These are phyloP conservation scores for Limnephilus rhombicus DNA, from an alignment of 2,888 invertebrate genomes.

Conservation along the genomic window DNA sequence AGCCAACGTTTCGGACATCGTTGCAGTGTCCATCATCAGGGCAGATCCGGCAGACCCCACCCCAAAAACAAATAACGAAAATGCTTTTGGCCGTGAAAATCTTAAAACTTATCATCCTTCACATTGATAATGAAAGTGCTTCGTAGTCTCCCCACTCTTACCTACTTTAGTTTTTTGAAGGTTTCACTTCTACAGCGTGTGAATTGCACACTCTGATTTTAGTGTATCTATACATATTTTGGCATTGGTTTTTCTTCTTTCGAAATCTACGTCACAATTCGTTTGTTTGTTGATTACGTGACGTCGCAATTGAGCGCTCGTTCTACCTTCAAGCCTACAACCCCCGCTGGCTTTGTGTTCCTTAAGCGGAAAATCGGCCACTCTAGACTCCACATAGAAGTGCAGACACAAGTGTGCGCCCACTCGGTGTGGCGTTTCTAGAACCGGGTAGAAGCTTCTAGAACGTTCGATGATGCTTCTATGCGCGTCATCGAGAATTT, in stretches of 20 bases:
- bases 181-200: no score
- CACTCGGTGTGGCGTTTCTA: constrained; percentile 26
- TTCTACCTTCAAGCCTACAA: neutral
- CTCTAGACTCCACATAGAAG: neutral
- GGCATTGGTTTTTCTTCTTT: neutral
- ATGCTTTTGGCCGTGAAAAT: no score
- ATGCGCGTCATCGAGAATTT: constrained; percentile 46
- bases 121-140: no score
- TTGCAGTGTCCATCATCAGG: no score
- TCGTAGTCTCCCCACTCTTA: no score
- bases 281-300: neutral
- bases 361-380: constrained; percentile 36
- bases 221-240: neutral
- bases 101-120: no score
- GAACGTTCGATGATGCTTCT: constrained; percentile 47
- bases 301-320: neutral
- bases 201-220: no score
- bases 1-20: no score
- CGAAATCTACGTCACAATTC: neutral
- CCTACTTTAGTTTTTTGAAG: no score
- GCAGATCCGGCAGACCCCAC: no score
- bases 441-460: constrained; percentile 53
- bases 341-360: constrained; percentile 29
- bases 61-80: no score
- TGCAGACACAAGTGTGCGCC: neutral